Evolutionary conservation across 2,113 vertebrate genomes (phyloP).

Genomic region (Urocitellus parryii): DNA sequence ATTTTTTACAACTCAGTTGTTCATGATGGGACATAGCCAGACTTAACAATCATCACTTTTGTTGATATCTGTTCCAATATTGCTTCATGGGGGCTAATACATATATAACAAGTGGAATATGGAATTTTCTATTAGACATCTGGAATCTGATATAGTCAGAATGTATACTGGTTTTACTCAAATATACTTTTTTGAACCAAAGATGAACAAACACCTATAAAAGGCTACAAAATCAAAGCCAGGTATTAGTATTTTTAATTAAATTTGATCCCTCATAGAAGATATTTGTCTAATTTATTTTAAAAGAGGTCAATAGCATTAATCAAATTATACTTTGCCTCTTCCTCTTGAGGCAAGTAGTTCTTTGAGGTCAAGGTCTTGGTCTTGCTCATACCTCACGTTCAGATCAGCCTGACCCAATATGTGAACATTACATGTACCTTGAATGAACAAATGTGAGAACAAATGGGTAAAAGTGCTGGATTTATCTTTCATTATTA

Average conservation of each 20-base stretch:
- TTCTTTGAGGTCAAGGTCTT: neutral
- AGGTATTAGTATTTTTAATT: constrained; percentile 29
- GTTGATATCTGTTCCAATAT: neutral
- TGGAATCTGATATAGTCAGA: neutral
- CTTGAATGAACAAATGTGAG: neutral
- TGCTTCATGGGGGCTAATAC: neutral
- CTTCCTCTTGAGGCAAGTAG: neutral
- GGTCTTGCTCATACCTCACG: neutral
- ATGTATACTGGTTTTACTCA: neutral
- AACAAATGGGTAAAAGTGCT: neutral
- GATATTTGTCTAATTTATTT: constrained; percentile 41
- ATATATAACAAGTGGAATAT: neutral
- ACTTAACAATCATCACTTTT: neutral
- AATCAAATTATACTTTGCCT: neutral
- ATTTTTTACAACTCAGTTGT: neutral
- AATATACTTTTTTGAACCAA: neutral
- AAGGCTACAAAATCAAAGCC: constrained; percentile 27
- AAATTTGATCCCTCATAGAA: constrained; percentile 10
- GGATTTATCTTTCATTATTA: constrained; percentile 18
- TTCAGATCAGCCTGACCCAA: neutral
- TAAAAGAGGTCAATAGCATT: constrained; percentile 5
- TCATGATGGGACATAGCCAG: neutral
- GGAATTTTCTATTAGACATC: constrained; percentile 10
- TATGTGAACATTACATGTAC: neutral
- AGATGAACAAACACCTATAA: neutral